Evolutionary conservation across 2,888 invertebrate species (phyloP).

Genomic region (Ormyrus pomaceus): DNA sequence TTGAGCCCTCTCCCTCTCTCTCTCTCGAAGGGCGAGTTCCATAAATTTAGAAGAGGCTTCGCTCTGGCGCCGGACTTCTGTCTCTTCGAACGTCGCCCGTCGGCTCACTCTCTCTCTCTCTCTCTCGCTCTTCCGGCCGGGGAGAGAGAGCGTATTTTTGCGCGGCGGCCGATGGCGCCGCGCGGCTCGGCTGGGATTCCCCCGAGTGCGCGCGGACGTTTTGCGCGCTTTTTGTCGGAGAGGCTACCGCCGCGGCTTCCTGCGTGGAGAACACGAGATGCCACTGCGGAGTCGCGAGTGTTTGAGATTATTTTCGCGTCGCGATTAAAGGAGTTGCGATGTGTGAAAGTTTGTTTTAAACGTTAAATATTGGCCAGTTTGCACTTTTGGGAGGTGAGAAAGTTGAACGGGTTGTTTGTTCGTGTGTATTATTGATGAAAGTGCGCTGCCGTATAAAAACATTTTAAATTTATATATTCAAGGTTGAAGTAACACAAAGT

Average conservation of each 20-base stretch:
- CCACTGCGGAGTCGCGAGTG: too few relatives aligned
- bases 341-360: too few relatives aligned
- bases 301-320: too few relatives aligned
- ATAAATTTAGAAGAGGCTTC: slow-evolving; percentile 35
- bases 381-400: too few relatives aligned
- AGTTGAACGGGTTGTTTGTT: slow-evolving; percentile 17
- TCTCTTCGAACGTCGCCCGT: slow-evolving; percentile 4
- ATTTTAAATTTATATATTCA: slow-evolving; percentile 22
- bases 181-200: background rate
- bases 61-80: background rate
- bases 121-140: background rate
- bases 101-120: background rate
- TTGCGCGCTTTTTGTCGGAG: too few relatives aligned
- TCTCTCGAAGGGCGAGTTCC: background rate
- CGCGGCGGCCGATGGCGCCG: background rate
- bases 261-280: too few relatives aligned
- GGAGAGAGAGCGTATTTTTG: background rate
- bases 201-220: too few relatives aligned
- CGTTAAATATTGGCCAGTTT: too few relatives aligned
- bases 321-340: too few relatives aligned
- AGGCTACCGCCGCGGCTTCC: too few relatives aligned
- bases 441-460: background rate
- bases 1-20: background rate
- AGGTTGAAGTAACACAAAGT: background rate
- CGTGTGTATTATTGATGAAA: slow-evolving; percentile 1